A percentile compares a stretch with the other conserved stretches of the same genome.
These are phyloP conservation scores for Palaemon carinicauda DNA, from an alignment of 1,140 invertebrate genomes.

Conservation along the genomic window DNA sequence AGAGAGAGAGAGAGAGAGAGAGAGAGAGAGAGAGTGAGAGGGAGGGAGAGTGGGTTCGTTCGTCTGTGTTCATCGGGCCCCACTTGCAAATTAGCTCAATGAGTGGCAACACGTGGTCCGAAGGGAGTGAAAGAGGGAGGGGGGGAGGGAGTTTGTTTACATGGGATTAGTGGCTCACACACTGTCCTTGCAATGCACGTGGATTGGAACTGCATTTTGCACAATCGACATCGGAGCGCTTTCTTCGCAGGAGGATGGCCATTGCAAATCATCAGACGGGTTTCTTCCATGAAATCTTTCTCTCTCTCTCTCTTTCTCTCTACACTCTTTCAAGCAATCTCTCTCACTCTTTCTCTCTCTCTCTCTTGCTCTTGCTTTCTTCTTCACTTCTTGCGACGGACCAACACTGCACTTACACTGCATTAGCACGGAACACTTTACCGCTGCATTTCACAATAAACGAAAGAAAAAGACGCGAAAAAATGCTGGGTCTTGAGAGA, in stretches of 20 bases:
- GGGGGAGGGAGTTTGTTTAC: conserved; percentile 32
- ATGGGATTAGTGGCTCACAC: conserved; percentile 44
- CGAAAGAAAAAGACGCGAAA: neutral
- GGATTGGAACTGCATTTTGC: conserved; percentile 26
- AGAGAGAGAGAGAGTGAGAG: conserved; percentile 17
- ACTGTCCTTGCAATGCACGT: conserved; percentile 25
- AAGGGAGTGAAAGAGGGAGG: conserved; percentile 1
- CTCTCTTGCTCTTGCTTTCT: too few species aligned
- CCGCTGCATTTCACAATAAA: conserved; percentile 30
- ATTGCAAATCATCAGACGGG: too few species aligned
- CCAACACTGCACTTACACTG: too few species aligned
- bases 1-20: neutral
- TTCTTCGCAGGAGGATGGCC: neutral
- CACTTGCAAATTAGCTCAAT: conserved; percentile 56
- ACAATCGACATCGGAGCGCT: neutral
- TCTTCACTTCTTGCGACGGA: too few species aligned
- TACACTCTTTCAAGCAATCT: too few species aligned
- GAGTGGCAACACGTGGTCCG: conserved; percentile 45
- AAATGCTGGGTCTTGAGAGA: too few species aligned
- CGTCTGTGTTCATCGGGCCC: conserved; percentile 49
- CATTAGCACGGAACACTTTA: too few species aligned
- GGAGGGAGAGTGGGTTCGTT: conserved; percentile 30
- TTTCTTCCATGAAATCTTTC: too few species aligned
- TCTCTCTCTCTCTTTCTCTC: too few species aligned
- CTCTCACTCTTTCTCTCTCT: too few species aligned